Conservation (phyloP, 2,113 vertebrate species). For the Pipa parva region DNA sequence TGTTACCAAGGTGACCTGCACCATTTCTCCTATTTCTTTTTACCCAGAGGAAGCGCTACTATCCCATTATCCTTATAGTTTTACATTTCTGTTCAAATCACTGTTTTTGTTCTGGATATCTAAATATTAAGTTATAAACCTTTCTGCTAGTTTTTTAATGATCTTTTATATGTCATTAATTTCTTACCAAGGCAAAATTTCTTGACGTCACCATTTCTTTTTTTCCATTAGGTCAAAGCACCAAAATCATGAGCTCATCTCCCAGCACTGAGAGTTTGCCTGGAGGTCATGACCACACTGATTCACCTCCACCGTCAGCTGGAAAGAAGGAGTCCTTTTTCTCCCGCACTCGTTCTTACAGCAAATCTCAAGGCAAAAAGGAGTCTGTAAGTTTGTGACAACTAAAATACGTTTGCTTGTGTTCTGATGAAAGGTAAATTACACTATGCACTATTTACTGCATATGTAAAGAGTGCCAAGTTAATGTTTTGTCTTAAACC, state of each 20-base stretch:
- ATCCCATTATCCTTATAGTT: too few species aligned
- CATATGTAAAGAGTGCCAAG: too few species aligned
- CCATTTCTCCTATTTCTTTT: too few species aligned
- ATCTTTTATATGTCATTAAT: background rate
- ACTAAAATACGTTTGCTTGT: too few species aligned
- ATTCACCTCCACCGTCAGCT: conserved; percentile 85
- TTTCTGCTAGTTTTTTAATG: background rate
- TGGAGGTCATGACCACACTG: conserved; percentile 73
- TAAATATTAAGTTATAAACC: too few species aligned
- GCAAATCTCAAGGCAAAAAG: conserved; percentile 87
- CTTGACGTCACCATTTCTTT: too few species aligned
- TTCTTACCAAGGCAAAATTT: conserved; percentile 14
- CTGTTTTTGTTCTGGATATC: conserved; percentile 10
- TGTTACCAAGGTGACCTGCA: too few species aligned
- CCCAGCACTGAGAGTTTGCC: conserved; percentile 88
- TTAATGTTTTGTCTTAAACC: too few species aligned
- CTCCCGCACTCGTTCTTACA: conserved; percentile 93
- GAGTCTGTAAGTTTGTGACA: conserved; percentile 78
- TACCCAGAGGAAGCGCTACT: too few species aligned
- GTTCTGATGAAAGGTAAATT: too few species aligned
- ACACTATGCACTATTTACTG: too few species aligned
- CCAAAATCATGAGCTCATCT: conserved; percentile 82
- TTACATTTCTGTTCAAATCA: too few species aligned
- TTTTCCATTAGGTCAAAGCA: conserved; percentile 74
- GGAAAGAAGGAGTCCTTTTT: conserved; percentile 95